Base-by-base conservation (phyloP, 2,888 invertebrate species). In the Lamellibrachia satsuma region DNA sequence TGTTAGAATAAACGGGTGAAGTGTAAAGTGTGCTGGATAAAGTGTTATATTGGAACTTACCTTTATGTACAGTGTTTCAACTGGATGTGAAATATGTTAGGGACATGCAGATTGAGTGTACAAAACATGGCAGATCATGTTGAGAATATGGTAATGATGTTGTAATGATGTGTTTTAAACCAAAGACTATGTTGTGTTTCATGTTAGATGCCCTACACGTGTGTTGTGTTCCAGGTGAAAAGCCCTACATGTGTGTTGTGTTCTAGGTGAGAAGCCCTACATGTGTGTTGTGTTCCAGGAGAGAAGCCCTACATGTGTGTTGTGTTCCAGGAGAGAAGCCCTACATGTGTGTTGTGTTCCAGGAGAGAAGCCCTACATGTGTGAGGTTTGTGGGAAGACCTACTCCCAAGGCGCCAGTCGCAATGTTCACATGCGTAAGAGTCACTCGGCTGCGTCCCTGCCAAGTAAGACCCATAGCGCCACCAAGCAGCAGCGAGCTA, bases 371-470 rank as follows among this genome's bases (percentile, higher is more conserved):
- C 93, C 94, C 27, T 94, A 93, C 91, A 93, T 93, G 75, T 95
- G 95, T 94, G 93, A 93, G 8, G 57, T 94, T 9, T 95, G 95
- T 93, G 93, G 93, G 11, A 94, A 93, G 90, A 92, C 93, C 27
- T 95, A 95, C 92, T 93, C 95, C n/a, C 95, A 95, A 92, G 93
- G 93, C 90, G 94, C 94, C 52, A 95, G 95, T 93, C 94, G 94
- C 52, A 94, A 92, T 75, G 93, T 94, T n/a, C 95, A 95, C 93
- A 94, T 94, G 94, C 75, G 75, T 75, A 95, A 94, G 92, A 93
- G 93, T 52, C 93, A 94, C 92, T 90, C 27, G n/a, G 6, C 75
- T 22, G 22, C n/a, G 75, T n/a, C 75, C 3, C 75, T 2, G 4
- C n/a, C 75, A 75, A 75, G 75, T 75, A 75, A 75, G 22, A 75